Evolutionary conservation across 2,113 vertebrate species (phyloP), one percentile per base, ranked within the genome.

Genomic region (Caranx ignobilis): DNA sequence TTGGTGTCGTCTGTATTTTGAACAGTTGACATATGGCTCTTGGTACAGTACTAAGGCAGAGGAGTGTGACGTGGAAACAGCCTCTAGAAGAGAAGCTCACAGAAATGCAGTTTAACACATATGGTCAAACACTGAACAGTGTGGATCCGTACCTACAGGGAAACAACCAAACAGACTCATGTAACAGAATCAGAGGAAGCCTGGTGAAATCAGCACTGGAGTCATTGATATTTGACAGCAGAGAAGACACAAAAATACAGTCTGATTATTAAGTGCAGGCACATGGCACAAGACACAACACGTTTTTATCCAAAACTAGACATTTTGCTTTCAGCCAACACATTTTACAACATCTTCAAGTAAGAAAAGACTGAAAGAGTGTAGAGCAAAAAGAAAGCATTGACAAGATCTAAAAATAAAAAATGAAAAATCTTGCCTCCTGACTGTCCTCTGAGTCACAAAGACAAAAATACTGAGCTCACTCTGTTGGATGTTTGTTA

Each of bases 1-100:
- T 81, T 39, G n/a, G 26, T 54, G 52, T 61, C 34, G 11, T 47
- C 11, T 21, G 35, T 35, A 47, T 59, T 59, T 8, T 57, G 34
- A 65, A 54, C 16, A 16, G 48, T 67, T 35, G 59, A 55, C 3
- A 11, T 64, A 56, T 59, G 77, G 84, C 66, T 87, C 54, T 70
- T 52, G 66, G 76, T 72, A 75, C 76, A 77, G 72, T 54, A 78
- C 81, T 69, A 87, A 91, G 82, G 87, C 87, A 87, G 78, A 85
- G 63, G 68, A 81, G 75, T 71, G 83, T 31, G 37, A 68, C 11
- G 71, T 76, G 45, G 65, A 34, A 84, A 85, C 47, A 64, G 66
- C 35, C 60, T 66, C 19, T 31, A 65, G 41, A 55, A 71, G 70
- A 74, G 48, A 32, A 35, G 10, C n/a, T 60, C 39, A 75, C 45